Evolutionary conservation across 2,888 invertebrate species (phyloP), one percentile per base, ranked within the genome.

Genomic region (Eulithis testata): DNA sequence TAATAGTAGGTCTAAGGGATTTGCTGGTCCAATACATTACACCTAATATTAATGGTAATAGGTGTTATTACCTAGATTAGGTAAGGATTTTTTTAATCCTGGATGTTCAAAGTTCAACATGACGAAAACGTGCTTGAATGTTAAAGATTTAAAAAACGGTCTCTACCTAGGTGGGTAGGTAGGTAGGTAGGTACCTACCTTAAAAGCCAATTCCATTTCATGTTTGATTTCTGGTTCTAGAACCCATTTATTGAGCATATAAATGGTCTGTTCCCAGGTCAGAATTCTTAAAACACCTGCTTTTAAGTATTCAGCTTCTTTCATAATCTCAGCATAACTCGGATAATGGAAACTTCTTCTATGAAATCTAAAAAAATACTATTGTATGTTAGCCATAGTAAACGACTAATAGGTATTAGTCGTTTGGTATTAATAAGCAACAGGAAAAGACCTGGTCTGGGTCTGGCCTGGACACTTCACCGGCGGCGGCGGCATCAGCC

Each of bases 261-360:
- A 90, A 70, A 92, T 79, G 66, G 90, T 75, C 77, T 92, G 91
- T 45, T 89, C 86, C 72, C 81, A 82, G 11, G 86, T 90, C 45
- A 92, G 64, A 71, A 88, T 70, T 79, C 86, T 83, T 44, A 77
- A 74, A 6, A 71, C 56, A 49, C 78, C 85, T 45, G 86, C 87
- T 74, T 86, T 82, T 53, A 91, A 76, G 45, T 76, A 73, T 76
- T 92, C 92, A 4, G 78, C 85, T 73, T 84, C 81, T 11, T 11
- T 75, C 89, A 92, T 91, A 56, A 92, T 81, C 77, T 90, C 88
- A 12, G 73, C 82, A 76, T 90, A 91, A 40, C 70, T 81, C 27
- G 92, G 92, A 63, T 89, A 90, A 37, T 81, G 74, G 73, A 87
- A 91, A 75, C 73, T 77, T 80, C 92, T 81, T 79, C 83, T 85